Evolutionary conservation across 2,113 vertebrate genomes (phyloP).

Genomic region (Felis catus): DNA sequence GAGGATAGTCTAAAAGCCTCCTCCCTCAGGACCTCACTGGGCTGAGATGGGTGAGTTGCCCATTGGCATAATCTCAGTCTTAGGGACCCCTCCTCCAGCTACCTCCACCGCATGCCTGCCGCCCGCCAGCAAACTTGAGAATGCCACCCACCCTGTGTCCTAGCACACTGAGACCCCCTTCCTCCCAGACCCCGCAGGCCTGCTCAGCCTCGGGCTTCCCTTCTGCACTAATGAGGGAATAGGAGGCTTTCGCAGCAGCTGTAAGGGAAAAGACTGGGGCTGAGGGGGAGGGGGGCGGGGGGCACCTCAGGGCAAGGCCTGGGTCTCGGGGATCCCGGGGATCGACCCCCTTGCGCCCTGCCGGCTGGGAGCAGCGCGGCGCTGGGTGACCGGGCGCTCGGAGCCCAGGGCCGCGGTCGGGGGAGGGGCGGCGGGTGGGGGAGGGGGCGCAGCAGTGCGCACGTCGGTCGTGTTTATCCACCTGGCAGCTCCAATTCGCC

Average conservation of each 20-base stretch:
- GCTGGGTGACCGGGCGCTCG: fast-evolving
- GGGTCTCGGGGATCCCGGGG: neutral
- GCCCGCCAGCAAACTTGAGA: neutral
- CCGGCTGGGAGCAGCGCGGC: neutral
- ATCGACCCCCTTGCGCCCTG: neutral
- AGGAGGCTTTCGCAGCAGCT: neutral
- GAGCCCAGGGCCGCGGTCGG: neutral
- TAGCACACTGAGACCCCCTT: neutral
- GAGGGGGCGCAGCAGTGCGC: neutral
- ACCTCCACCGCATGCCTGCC: neutral
- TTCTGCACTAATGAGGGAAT: neutral
- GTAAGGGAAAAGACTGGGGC: neutral
- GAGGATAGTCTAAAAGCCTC: neutral
- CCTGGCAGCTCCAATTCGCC: conserved; percentile 74
- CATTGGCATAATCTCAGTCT: neutral
- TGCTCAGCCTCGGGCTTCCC: neutral
- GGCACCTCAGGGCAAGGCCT: neutral
- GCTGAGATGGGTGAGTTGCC: neutral
- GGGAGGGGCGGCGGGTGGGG: neutral
- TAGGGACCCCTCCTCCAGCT: neutral
- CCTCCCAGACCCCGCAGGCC: neutral
- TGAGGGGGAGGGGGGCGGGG: neutral
- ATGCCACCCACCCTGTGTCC: neutral
- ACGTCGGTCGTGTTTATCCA: conserved; percentile 64
- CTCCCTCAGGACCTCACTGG: neutral